Evolutionary conservation across 2,113 vertebrate genomes (phyloP).

Genomic region (Epinephelus cyanopodus): DNA sequence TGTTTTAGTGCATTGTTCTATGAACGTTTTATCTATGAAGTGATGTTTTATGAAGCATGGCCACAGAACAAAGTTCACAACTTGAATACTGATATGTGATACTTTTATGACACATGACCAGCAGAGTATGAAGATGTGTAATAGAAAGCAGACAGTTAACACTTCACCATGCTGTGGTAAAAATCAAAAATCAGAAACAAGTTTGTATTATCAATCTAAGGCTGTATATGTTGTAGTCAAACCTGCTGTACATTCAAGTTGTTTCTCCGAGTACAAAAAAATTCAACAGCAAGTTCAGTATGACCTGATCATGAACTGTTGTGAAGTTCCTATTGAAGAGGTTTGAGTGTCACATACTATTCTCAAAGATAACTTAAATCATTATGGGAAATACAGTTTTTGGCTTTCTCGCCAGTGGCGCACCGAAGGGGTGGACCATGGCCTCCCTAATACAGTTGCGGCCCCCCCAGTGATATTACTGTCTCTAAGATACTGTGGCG

Average conservation of each 20-base stretch:
- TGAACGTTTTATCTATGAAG: conserved; percentile 19
- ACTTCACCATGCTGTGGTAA: neutral
- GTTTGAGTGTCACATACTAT: neutral
- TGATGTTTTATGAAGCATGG: conserved; percentile 33
- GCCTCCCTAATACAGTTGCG: too few species aligned
- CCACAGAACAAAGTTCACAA: conserved; percentile 27
- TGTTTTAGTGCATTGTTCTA: conserved; percentile 39
- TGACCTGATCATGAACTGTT: conserved; percentile 7
- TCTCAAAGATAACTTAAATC: conserved; percentile 15
- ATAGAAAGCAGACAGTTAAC: neutral
- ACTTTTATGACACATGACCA: conserved; percentile 4
- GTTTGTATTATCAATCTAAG: conserved; percentile 3
- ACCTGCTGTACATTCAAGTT: conserved; percentile 10
- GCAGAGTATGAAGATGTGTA: neutral
- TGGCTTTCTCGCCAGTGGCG: neutral
- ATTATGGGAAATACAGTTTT: neutral
- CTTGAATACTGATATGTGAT: conserved; percentile 1
- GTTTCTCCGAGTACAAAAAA: conserved; percentile 20
- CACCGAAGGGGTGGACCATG: too few species aligned
- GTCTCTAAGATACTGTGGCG: too few species aligned
- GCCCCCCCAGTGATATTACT: too few species aligned
- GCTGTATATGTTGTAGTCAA: neutral
- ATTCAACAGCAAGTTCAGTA: conserved; percentile 6
- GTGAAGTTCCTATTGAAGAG: neutral
- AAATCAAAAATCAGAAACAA: neutral